Conservation (phyloP, 1,140 invertebrate genomes). For the Pachyrhynchus sulphureomaculatus region DNA sequence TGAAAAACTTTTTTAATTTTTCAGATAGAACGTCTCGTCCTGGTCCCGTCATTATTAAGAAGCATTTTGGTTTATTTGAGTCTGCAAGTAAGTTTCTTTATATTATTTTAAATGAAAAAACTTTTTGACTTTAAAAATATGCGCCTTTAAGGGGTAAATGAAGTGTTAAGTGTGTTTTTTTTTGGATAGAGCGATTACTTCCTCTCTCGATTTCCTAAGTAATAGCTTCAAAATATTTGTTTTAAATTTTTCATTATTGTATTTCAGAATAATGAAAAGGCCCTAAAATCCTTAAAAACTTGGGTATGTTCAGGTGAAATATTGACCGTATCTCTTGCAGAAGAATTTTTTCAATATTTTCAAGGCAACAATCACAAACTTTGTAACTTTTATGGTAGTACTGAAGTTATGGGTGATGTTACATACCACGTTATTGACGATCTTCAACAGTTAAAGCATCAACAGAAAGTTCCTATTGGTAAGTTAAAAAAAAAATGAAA, state of each 20-base stretch:
- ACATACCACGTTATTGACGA: conserved; percentile 62
- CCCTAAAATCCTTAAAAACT: conserved; percentile 62
- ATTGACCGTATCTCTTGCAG: conserved; percentile 63
- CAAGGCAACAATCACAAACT: conserved; percentile 60
- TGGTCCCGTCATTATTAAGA: conserved; percentile 79
- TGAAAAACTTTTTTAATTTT: conserved; percentile 34
- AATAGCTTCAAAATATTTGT: too few species aligned
- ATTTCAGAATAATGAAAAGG: conserved; percentile 43
- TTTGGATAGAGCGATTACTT: too few species aligned
- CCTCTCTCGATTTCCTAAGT: too few species aligned
- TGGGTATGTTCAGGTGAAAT: conserved; percentile 86
- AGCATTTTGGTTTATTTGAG: conserved; percentile 68
- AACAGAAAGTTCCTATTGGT: conserved; percentile 80
- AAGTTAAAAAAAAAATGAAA: conserved; percentile 37
- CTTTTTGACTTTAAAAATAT: too few species aligned
- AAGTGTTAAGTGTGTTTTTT: too few species aligned
- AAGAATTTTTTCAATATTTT: conserved; percentile 74
- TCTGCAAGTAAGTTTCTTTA: conserved; percentile 42
- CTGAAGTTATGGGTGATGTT: conserved; percentile 84
- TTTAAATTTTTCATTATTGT: too few species aligned
- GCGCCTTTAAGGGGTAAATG: too few species aligned
- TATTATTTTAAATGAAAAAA: neutral
- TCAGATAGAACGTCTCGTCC: conserved; percentile 72
- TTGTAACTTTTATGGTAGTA: conserved; percentile 88
- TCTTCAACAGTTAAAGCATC: conserved; percentile 59